A percentile compares a stretch with the other conserved stretches of the same genome.
phyloP scores from a whole-genome alignment of 1,140 invertebrate genomes.

The Pseudachorutes palmiensis region DNA sequence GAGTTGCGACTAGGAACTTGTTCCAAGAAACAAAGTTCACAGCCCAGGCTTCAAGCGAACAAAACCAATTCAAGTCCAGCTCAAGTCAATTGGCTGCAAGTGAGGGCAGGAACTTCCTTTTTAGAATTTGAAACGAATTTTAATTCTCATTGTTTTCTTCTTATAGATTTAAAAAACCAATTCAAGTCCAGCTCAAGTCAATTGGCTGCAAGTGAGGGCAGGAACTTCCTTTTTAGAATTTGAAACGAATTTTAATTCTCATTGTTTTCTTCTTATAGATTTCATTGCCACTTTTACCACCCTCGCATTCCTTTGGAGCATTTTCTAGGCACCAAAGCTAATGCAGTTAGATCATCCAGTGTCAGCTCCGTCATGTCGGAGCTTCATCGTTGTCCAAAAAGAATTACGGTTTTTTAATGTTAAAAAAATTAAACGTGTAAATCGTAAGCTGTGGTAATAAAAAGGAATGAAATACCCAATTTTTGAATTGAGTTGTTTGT shows the following conservation, averaged over 20 bases:
- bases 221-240: neutral
- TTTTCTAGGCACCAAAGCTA: too few species aligned
- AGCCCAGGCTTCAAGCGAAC: neutral
- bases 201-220: neutral
- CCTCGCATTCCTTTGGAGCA: too few species aligned
- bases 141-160: neutral
- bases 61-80: neutral
- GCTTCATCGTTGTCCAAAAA: too few species aligned
- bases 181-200: neutral
- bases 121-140: neutral
- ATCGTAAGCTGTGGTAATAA: too few species aligned
- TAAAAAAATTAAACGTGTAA: too few species aligned
- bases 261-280: neutral
- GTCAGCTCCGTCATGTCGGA: too few species aligned
- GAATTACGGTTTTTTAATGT: too few species aligned
- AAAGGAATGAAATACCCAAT: too few species aligned
- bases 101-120: neutral
- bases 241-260: neutral
- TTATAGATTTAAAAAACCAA: neutral
- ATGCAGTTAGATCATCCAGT: too few species aligned
- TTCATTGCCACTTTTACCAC: too few species aligned
- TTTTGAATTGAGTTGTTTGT: too few species aligned
- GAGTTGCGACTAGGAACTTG: conserved; percentile 9
- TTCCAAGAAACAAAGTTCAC: neutral
- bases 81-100: neutral